phyloP scores from a whole-genome alignment of 2,888 invertebrate species.

The Euspilapteryx auroguttella region DNA sequence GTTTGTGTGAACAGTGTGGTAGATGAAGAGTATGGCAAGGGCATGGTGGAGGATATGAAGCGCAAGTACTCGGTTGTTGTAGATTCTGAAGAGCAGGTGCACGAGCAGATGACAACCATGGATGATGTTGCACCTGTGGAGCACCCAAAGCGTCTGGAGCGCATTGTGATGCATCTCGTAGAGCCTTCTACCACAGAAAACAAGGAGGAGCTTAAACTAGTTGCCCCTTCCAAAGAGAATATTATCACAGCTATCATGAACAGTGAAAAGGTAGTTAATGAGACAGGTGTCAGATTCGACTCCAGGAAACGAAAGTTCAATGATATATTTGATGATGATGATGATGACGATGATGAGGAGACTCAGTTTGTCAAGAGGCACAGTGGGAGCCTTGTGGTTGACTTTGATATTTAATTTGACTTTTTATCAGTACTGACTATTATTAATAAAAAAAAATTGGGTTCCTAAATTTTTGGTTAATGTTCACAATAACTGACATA shows the following conservation, averaged over 20 bases:
- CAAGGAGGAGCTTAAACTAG: conserved; percentile 34
- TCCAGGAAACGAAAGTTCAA: conserved; percentile 31
- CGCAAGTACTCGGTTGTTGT: conserved; percentile 73
- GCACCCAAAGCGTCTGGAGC: conserved; percentile 70
- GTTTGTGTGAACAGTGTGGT: conserved; percentile 83
- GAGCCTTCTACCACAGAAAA: conserved; percentile 32
- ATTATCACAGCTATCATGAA: conserved; percentile 48
- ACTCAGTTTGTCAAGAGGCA: conserved; percentile 26
- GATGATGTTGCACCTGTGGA: conserved; percentile 60
- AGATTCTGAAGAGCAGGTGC: conserved; percentile 43
- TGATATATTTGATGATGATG: conserved; percentile 23
- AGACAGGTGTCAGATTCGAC: conserved; percentile 42
- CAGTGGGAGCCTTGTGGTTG: conserved; percentile 12
- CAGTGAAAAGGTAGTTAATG: conserved; percentile 46
- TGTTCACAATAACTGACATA: no score
- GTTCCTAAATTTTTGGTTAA: no score
- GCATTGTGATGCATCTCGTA: conserved; percentile 70
- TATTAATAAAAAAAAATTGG: no score
- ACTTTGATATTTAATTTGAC: not conserved
- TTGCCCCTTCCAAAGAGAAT: conserved; percentile 47
- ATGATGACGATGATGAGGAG: conserved; percentile 13
- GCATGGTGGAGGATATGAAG: conserved; percentile 78
- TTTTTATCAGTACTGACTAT: no score
- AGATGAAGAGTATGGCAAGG: conserved; percentile 74
- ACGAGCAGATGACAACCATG: conserved; percentile 14